These are phyloP conservation scores for Heptranchias perlo DNA, from an alignment of 2,113 vertebrate species.

Conservation along the genomic window DNA sequence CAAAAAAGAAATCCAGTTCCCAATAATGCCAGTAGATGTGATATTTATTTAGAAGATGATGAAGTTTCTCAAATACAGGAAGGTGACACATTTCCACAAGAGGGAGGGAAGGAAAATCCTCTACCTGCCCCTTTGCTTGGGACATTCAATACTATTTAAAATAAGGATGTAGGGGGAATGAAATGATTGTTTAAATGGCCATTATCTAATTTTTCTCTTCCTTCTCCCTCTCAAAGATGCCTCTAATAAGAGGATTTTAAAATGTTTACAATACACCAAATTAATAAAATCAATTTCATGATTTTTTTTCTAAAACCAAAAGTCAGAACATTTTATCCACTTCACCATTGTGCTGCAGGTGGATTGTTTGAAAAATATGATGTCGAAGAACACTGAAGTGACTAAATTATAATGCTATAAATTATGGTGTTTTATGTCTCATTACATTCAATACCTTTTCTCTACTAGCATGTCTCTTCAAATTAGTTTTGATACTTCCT, in stretches of 20 bases:
- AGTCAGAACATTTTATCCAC: background rate
- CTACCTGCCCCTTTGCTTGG: background rate
- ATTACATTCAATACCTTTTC: background rate
- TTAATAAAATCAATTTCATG: too few relatives aligned
- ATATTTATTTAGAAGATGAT: background rate
- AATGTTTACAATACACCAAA: background rate
- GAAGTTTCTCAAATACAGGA: background rate
- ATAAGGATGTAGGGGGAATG: too few relatives aligned
- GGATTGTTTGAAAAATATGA: background rate
- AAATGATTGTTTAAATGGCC: too few relatives aligned
- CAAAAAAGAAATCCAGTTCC: background rate
- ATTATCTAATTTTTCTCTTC: background rate
- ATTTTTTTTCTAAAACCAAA: background rate
- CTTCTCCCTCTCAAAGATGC: background rate
- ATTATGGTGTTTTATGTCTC: background rate
- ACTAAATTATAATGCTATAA: background rate
- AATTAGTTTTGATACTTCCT: background rate
- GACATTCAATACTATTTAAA: too few relatives aligned
- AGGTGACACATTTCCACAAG: background rate
- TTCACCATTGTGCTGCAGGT: too few relatives aligned
- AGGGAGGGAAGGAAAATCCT: background rate
- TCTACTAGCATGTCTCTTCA: background rate
- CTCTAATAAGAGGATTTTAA: background rate
- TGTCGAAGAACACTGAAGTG: background rate
- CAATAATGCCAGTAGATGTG: background rate